These are phyloP conservation scores for Anthophora plumipes DNA, from an alignment of 2,888 invertebrate genomes.

Conservation along the genomic window DNA sequence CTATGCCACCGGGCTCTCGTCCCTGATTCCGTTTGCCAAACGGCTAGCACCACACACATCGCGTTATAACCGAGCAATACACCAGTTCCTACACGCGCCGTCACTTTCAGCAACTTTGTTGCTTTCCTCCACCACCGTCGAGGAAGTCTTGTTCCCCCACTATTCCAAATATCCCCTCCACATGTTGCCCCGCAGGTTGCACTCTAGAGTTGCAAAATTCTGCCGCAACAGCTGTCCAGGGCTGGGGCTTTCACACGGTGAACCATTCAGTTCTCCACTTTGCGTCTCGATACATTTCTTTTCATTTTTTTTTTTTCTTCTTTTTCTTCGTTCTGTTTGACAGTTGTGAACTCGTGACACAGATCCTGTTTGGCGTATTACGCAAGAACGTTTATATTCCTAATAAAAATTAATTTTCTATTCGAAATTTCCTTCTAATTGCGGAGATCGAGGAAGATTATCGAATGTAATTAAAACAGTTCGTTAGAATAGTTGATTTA, in stretches of 20 bases:
- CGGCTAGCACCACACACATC: conserved; percentile 11
- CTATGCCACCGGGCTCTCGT: conserved; percentile 64
- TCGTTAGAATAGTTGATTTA: no score
- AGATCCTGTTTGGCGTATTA: no score
- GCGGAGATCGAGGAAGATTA: no score
- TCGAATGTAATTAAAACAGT: no score
- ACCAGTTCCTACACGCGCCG: background rate
- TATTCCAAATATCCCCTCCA: background rate
- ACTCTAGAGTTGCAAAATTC: conserved; percentile 27
- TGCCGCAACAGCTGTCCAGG: conserved; percentile 12
- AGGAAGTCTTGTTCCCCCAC: background rate
- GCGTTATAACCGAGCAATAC: background rate
- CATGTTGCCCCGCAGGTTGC: background rate
- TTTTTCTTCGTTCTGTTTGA: background rate
- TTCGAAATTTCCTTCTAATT: no score
- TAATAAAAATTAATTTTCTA: no score
- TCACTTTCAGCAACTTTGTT: background rate
- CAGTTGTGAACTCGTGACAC: no score
- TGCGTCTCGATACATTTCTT: background rate
- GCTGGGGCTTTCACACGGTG: conserved; percentile 15
- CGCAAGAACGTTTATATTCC: no score
- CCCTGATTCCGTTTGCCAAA: conserved; percentile 62
- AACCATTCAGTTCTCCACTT: background rate
- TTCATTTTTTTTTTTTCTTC: background rate
- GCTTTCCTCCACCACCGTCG: background rate